phyloP scores from a whole-genome alignment of 2,888 invertebrate species.

The Salpingus planirostris region DNA sequence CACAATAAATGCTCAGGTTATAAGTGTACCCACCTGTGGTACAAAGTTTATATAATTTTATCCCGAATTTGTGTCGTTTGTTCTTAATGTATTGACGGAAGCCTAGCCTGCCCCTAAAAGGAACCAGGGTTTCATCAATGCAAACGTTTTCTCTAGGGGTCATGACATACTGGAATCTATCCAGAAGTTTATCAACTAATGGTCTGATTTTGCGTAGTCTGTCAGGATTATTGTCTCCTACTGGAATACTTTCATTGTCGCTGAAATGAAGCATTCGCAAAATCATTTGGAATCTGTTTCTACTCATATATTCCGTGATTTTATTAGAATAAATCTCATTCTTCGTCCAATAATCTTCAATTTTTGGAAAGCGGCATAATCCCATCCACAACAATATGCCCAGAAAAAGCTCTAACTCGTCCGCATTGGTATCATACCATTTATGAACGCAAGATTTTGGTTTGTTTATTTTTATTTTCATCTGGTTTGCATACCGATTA shows the following conservation, averaged over 20 bases:
- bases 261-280: conserved; percentile 19
- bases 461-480: background rate
- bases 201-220: conserved; percentile 18
- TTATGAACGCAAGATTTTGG: conserved; percentile 2
- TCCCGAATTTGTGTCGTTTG: conserved; percentile 23
- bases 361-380: background rate
- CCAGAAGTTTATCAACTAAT: conserved; percentile 15
- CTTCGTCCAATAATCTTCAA: conserved; percentile 6
- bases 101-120: conserved; percentile 21
- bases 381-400: conserved; percentile 8
- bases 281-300: conserved; percentile 19
- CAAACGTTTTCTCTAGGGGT: conserved; percentile 20
- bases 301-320: conserved; percentile 8
- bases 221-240: conserved; percentile 17
- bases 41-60: conserved; percentile 25
- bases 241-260: conserved; percentile 18
- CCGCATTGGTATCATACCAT: conserved; percentile 6
- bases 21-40: conserved; percentile 6
- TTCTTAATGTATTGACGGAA: conserved; percentile 22
- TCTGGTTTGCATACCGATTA: conserved; percentile 3
- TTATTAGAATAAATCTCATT: conserved; percentile 4
- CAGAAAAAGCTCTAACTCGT: conserved; percentile 5
- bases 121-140: conserved; percentile 23
- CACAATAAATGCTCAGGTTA: conserved; percentile 15
- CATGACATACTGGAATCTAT: conserved; percentile 15